Evolutionary conservation across 2,888 invertebrate genomes (phyloP), one percentile per base, ranked within the genome.

Genomic region (Micoletzkya japonica): DNA sequence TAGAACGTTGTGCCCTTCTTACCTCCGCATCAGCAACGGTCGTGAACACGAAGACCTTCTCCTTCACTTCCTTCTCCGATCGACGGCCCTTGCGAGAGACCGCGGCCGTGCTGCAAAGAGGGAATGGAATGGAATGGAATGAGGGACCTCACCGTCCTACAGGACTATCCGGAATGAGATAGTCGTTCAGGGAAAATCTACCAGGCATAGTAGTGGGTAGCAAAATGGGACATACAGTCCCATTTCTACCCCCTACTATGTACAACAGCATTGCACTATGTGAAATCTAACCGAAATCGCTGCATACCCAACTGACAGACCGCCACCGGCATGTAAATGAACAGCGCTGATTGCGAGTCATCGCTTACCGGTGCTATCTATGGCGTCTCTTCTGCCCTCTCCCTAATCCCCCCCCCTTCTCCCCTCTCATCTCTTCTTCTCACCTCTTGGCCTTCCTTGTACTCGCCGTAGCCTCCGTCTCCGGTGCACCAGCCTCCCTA

Each of bases 381-480:
- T n/a, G n/a, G n/a, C n/a, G n/a, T n/a, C n/a, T n/a, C n/a, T 56
- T 14, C 26, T 7, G 4, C 28, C 10, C 56, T 10, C 10, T 32
- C 28, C 56, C 30, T 28, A 4, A 7, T 10, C 1, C 6, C 32
- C n/a, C 1, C 30, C 26, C 28, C 14, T 32, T 7, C 2, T 24
- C 26, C 26, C 56, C 30, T 32, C 20, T 34, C 30, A 20, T 57
- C 32, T 57, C 57, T 57, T 17, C 32, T 17, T 57, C 60, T 26
- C 24, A 63, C 63, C 63, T 63, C 50, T 63, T 63, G 6, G 26
- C 30, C 50, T 63, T 63, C 63, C 34, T 60, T 20, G 60, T 24
- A 60, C 60, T 60, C 44, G 37, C 44, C 60, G 26, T 32, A 36
- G 34, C 57, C 36, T 36, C 56, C 7, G 32, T 2, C 10, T 44